Base-by-base conservation (phyloP, 2,113 vertebrate genomes). In the Neoarius graeffei region DNA sequence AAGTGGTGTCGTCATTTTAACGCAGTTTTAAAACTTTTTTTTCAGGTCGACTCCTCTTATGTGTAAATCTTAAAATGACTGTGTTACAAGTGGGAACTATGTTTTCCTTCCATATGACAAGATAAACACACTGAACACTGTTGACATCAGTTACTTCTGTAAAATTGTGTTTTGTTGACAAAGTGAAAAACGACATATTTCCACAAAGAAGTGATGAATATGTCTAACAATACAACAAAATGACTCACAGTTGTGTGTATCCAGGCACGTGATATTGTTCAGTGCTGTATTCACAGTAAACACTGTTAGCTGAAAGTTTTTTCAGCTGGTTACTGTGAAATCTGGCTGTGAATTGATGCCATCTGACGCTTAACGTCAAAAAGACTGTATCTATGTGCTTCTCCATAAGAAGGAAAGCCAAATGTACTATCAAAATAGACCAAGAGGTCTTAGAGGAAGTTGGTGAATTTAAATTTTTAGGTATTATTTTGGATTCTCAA, bases 281-380 rank as follows among this genome's bases (percentile, higher is more conserved):
- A 85, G 30, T 35, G 30, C 30, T 35, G 5, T 73, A 35, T 85
- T 85, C 73, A 85, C 83, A 73, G 4, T 23, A 23, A 9, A 85
- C 57, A 59, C 54, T n/a, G 42, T 30, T 69, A 9, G 3, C 14
- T 48, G 48, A 42, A 48, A 76, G 62, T n/a, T 35, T 64, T n/a
- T 20, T 42, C 48, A 66, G 59, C 25, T 56, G 64, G 52, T 57
- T 79, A 48, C 56, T 80, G 30, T 48, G 81, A 82, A 82, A 23
- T 20, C 19, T 42, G 30, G 1, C 17, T 11, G 30, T 82, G 30
- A 35, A 35, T 35, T 35, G 1, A 35, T 1, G 30, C 30, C 30
- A 35, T 35, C 30, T 35, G 30, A 35, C 30, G 30, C 30, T 35
- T 35, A 35, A 35, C 30, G 30, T 35, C 30, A 35, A 35, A 35